Base-by-base conservation (phyloP, 2,113 vertebrate species). In the Xiphophorus hellerii region DNA sequence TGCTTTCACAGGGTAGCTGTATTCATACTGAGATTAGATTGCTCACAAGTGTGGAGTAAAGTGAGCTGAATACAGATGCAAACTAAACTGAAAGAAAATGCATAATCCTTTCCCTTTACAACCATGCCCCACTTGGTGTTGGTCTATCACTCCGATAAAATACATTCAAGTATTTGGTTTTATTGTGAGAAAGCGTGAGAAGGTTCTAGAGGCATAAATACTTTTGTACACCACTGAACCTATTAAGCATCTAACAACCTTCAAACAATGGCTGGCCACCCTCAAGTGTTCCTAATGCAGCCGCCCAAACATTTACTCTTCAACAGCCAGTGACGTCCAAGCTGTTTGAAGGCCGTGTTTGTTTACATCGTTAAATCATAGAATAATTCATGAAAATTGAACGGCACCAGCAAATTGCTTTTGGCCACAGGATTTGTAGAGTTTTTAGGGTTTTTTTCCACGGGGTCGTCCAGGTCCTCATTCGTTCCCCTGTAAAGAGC, bases 331-430 rank as follows among this genome's bases (percentile, higher is more conserved):
- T 39, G 10, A 69, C 60, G 73, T 81, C 82, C 89, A 42, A 44
- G 51, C 77, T 76, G 66, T 78, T 75, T 80, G 74, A 81, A 73
- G 37, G 37, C 35, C 11, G 0, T 80, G 68, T 84, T 92, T 88
- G 84, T 93, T 93, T 89, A 85, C 77, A 76, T 84, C 71, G 62
- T 93, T 92, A 90, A 92, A 87, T 81, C 71, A 89, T 83, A 85
- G 72, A 84, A 84, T 89, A 86, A 88, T 90, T 93, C 86, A 85
- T 89, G 75, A 77, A 80, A 85, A 90, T 89, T 87, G 80, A 86
- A 82, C 71, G 78, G 75, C 74, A 86, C 69, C 72, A 70, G 73
- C 78, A 92, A 92, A 93, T 92, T 84, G 84, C 89, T 88, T 91
- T 90, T 73, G 90, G 78, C 78, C 37, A 33, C 81, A 68, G 62